Evolutionary conservation across 35 echinoderm and acorn worm species (phyloP).

Genomic region (Anneissia japonica): DNA sequence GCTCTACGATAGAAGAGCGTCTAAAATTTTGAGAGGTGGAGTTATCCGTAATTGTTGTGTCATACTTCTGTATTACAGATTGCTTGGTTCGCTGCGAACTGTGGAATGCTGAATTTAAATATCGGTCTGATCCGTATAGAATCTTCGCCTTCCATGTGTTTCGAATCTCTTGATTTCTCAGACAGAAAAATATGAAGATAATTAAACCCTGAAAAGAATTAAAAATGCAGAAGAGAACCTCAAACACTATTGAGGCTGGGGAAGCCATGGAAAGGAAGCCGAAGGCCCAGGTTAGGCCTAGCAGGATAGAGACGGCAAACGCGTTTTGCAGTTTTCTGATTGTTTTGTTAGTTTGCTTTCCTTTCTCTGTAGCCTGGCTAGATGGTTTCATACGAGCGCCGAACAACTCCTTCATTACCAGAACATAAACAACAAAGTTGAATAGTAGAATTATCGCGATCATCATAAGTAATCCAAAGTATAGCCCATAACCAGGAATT

Average conservation of each 20-base stretch:
- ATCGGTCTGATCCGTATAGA: background rate
- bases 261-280: background rate
- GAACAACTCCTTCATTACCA: background rate
- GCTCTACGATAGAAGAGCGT: background rate
- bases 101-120: background rate
- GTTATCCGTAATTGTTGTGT: background rate
- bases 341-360: background rate
- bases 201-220: background rate
- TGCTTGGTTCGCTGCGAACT: background rate
- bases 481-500: background rate
- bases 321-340: background rate
- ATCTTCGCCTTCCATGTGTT: background rate
- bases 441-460: background rate
- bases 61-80: background rate
- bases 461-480: background rate
- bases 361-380: background rate
- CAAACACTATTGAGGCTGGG: background rate
- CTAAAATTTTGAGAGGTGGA: background rate
- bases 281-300: background rate
- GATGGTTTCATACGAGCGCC: background rate
- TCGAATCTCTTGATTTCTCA: background rate
- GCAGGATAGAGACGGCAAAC: background rate
- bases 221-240: background rate
- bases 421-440: background rate
- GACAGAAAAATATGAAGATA: background rate